Conservation (phyloP, 2,113 vertebrate species). For the Aegypius monachus region DNA sequence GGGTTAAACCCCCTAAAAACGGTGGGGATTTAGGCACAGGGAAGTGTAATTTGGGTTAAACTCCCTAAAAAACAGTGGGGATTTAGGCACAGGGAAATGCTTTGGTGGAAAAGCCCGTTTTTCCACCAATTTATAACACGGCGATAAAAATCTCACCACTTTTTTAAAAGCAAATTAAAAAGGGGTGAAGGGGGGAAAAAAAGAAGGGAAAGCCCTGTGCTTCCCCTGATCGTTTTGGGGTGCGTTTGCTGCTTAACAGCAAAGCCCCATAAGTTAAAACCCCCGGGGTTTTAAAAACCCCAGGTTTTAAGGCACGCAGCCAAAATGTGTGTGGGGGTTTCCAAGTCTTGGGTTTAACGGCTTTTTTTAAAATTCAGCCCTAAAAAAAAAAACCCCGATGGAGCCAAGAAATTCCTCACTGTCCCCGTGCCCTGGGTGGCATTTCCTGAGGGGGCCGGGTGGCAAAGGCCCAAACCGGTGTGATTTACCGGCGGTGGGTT, state of each 20-base stretch:
- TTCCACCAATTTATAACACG: not conserved
- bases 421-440: rapidly evolving
- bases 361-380: not conserved
- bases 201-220: rapidly evolving
- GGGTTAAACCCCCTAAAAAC: too few relatives aligned
- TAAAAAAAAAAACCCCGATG: not conserved
- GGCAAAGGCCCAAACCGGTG: not conserved
- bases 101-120: not conserved
- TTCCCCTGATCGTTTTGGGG: not conserved
- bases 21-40: not conserved
- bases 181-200: not conserved
- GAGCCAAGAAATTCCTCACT: not conserved
- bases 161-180: not conserved
- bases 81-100: not conserved
- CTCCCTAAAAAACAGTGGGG: not conserved
- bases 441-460: too few relatives aligned
- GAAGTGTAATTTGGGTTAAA: not conserved
- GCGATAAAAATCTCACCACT: not conserved
- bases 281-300: not conserved
- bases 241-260: not conserved
- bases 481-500: not conserved
- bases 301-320: not conserved
- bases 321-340: too few relatives aligned
- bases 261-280: not conserved
- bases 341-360: not conserved